Conservation (phyloP, 2,797 vertebrate genomes). For the Diplodus sargus region DNA sequence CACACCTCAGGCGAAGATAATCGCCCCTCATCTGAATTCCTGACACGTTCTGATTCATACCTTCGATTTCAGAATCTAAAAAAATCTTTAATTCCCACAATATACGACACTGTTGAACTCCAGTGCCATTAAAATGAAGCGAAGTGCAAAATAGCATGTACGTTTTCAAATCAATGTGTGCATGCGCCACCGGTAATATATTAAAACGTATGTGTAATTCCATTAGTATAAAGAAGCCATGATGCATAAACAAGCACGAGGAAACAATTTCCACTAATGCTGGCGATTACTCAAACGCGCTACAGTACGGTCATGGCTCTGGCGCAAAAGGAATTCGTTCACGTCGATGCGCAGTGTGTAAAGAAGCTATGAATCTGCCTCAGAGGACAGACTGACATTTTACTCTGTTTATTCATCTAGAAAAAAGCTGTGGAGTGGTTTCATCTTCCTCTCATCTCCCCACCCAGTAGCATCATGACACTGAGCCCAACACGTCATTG, state of each 20-base stretch:
- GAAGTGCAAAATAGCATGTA: slow-evolving; percentile 11
- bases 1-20: too few species aligned
- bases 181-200: neutral
- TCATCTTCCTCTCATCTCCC: slow-evolving; percentile 4
- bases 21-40: too few species aligned
- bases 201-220: slow-evolving; percentile 11
- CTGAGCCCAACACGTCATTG: neutral
- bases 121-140: neutral
- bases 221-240: slow-evolving; percentile 28
- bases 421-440: neutral
- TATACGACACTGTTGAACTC: neutral
- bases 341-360: neutral
- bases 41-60: too few species aligned
- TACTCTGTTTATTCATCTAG: slow-evolving; percentile 27
- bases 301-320: slow-evolving; percentile 22
- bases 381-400: slow-evolving; percentile 6
- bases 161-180: neutral
- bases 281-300: slow-evolving; percentile 35
- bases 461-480: slow-evolving; percentile 1
- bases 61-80: too few species aligned
- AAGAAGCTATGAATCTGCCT: slow-evolving; percentile 33
- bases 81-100: too few species aligned
- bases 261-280: slow-evolving; percentile 31
- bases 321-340: slow-evolving; percentile 29
- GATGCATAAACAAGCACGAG: slow-evolving; percentile 23